Conservation (phyloP, 2,113 vertebrate species). For the Thomomys bottae region DNA sequence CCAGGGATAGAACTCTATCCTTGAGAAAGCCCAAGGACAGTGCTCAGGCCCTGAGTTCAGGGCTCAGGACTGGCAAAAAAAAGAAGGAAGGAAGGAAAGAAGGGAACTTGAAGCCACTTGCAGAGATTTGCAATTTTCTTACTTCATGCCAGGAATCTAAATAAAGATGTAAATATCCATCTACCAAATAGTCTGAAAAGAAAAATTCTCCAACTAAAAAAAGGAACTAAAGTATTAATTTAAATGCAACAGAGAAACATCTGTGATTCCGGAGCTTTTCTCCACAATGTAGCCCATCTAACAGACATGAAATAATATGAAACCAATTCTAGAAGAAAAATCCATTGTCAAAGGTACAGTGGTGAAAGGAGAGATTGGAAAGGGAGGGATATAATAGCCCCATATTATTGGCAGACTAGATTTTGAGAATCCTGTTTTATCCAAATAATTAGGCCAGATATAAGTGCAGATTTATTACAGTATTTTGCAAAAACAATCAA, state of each 20-base stretch:
- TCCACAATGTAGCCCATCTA: not conserved
- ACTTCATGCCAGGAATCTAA: conserved; percentile 38
- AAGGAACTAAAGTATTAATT: conserved; percentile 53
- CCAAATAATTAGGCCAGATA: conserved; percentile 1
- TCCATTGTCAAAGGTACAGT: not conserved
- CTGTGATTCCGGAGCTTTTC: not conserved
- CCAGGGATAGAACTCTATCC: no score
- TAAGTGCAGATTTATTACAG: conserved; percentile 1
- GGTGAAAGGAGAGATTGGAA: not conserved
- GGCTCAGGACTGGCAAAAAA: no score
- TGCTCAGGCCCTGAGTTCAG: no score
- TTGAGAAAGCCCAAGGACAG: no score
- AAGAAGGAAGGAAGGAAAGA: no score
- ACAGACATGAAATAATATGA: not conserved
- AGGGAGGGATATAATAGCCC: not conserved
- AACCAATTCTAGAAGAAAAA: not conserved
- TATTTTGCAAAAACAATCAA: conserved; percentile 46
- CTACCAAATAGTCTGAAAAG: conserved; percentile 29
- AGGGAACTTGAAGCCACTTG: conserved; percentile 47
- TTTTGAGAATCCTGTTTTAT: conserved; percentile 34
- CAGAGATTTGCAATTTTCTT: conserved; percentile 53
- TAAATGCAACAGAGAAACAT: conserved; percentile 54
- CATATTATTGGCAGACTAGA: not conserved
- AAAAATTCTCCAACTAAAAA: conserved; percentile 19
- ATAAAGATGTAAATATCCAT: conserved; percentile 17